Conservation (phyloP, 2,113 vertebrate species). For the Leucosticte australis region DNA sequence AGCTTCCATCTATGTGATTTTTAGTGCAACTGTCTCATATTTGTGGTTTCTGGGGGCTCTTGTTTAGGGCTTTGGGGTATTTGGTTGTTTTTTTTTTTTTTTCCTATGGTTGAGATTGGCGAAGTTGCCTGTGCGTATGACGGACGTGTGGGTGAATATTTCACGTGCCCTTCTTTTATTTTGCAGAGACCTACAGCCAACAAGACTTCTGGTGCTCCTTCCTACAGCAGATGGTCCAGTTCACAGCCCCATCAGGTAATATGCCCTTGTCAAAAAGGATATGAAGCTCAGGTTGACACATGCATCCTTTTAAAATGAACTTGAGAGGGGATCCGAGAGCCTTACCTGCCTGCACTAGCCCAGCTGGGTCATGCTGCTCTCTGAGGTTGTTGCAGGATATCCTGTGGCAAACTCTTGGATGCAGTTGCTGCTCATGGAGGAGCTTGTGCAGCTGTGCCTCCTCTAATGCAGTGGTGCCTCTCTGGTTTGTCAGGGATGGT, state of each 20-base stretch:
- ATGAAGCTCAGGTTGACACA: neutral
- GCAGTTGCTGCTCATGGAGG: neutral
- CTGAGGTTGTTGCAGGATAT: neutral
- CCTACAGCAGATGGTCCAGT: slow-evolving; percentile 87
- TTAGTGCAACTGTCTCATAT: neutral
- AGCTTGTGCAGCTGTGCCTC: neutral
- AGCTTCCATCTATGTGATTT: neutral
- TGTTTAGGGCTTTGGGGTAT: neutral
- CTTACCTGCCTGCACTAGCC: neutral
- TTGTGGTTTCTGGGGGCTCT: neutral
- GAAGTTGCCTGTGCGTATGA: neutral
- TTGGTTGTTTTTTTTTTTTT: neutral
- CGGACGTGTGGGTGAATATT: neutral
- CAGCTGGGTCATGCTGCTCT: neutral
- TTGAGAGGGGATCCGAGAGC: neutral
- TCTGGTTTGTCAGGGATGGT: neutral
- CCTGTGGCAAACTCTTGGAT: neutral
- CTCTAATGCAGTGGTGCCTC: neutral
- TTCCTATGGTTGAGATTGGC: neutral
- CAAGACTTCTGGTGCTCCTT: slow-evolving; percentile 77
- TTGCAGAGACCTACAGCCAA: slow-evolving; percentile 75
- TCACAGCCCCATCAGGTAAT: slow-evolving; percentile 88
- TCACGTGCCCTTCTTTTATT: slow-evolving; percentile 44
- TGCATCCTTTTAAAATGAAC: neutral
- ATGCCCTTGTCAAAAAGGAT: slow-evolving; percentile 24